phyloP scores from a whole-genome alignment of 2,888 invertebrate genomes.

The Chironomus riparius region DNA sequence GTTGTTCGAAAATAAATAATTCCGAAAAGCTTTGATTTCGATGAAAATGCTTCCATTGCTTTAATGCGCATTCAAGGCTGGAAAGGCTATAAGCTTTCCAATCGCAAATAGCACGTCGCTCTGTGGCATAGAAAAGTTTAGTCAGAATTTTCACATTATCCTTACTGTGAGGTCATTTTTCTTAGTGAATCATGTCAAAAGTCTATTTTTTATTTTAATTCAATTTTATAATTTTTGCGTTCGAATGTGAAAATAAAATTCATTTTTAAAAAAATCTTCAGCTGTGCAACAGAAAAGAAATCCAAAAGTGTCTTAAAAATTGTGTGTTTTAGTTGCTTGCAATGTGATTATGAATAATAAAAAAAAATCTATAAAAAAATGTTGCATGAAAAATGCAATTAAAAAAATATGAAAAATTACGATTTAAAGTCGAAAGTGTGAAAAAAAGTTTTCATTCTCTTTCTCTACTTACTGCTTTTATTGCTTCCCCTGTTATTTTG shows the following conservation, averaged over 20 bases:
- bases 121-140: not conserved
- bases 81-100: not conserved
- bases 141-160: slow-evolving; percentile 22
- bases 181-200: not conserved
- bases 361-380: not conserved
- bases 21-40: not conserved
- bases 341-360: no score
- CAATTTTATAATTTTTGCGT: not conserved
- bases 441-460: not conserved
- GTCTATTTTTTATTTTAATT: slow-evolving; percentile 6
- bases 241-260: not conserved
- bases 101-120: not conserved
- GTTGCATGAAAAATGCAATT: slow-evolving; percentile 19
- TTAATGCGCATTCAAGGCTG: slow-evolving; percentile 11
- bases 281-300: not conserved
- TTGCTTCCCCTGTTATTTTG: no score
- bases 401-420: not conserved
- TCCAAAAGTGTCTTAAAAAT: not conserved
- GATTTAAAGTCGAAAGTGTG: not conserved
- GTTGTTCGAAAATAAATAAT: not conserved
- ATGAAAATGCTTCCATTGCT: not conserved
- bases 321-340: not conserved
- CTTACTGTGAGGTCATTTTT: slow-evolving; percentile 10
- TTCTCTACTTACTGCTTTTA: not conserved
- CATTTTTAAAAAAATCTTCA: not conserved